Evolutionary conservation across 1,140 invertebrate species (phyloP), one percentile per base, ranked within the genome.

Genomic region (Nylanderia fulva): DNA sequence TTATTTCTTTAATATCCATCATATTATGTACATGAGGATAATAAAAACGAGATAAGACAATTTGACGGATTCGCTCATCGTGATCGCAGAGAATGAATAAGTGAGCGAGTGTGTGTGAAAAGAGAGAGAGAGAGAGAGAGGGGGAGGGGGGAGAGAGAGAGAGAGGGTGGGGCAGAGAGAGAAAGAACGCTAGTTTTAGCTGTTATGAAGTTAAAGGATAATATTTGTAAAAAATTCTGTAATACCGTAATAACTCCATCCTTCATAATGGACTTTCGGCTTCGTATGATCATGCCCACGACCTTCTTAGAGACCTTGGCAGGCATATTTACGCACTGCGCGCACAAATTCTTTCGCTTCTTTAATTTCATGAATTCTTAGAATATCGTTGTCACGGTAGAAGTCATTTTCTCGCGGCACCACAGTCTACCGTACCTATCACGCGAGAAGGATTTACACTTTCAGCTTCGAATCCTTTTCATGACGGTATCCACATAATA

Each of bases 161-260:
- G 9, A 13, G 11, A 3, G 13, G 3, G 2, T 13, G 11, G 13
- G 42, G 13, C 1, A 18, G 45, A 48, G 45, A 18, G 13, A 48
- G 15, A 15, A 15, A 15, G 45, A 48, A 18, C 45, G 45, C 0
- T 15, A 18, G 45, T 13, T 15, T n/a, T 45, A 48, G 39, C 39
- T 42, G 13, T 4, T 48, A 21, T 8, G 4, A 13, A 5, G 36
- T 45, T 8, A 4, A 64, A 21, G 29, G 36, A n/a, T 68, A 24
- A 29, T 18, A 66, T 9, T 56, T 6, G 29, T 58, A 68, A 58
- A n/a, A 84, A 52, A 86, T 29, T 74, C 24, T 58, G 88, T 94
- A 95, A 95, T 95, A 97, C 96, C 93, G 96, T 97, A 91, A 97
- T 96, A 84, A 97, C 96, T 88, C 96, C 96, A 95, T 97, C 96